Conservation (phyloP, 2,888 invertebrate genomes). For the Andrena haemorrhoa region DNA sequence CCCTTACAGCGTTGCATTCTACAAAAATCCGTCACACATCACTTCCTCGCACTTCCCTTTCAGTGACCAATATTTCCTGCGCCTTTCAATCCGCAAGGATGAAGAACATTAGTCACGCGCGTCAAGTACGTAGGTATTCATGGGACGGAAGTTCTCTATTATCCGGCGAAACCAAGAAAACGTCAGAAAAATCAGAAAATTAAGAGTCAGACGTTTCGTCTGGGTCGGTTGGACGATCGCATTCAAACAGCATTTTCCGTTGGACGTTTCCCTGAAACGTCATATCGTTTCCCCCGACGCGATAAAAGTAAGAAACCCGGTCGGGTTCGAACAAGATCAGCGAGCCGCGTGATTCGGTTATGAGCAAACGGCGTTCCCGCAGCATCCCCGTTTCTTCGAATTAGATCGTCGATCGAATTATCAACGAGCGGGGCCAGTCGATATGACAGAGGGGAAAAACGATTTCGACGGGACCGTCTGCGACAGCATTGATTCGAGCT, state of each 20-base stretch:
- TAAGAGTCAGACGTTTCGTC: not conserved
- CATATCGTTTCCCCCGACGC: slow-evolving; percentile 25
- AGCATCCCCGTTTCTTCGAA: slow-evolving; percentile 51
- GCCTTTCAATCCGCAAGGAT: not conserved
- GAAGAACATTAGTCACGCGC: not conserved
- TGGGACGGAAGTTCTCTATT: not conserved
- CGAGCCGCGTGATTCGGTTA: slow-evolving; percentile 68
- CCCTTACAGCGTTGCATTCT: not conserved
- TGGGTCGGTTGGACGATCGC: not conserved
- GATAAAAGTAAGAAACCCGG: slow-evolving; percentile 32
- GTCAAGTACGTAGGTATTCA: not conserved
- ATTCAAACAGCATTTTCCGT: slow-evolving; percentile 7
- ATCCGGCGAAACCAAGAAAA: not conserved
- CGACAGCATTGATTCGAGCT: slow-evolving; percentile 37
- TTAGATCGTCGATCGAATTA: slow-evolving; percentile 67
- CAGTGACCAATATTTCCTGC: slow-evolving; percentile 1
- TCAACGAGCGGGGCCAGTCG: slow-evolving; percentile 40
- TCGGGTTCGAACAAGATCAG: slow-evolving; percentile 60
- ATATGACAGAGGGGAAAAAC: slow-evolving; percentile 11
- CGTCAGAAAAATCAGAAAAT: no score
- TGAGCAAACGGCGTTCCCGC: slow-evolving; percentile 52
- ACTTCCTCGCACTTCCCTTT: not conserved
- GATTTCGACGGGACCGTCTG: slow-evolving; percentile 21
- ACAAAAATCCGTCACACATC: not conserved
- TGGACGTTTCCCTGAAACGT: slow-evolving; percentile 15